These are phyloP conservation scores for Aphodius sticticus DNA, from an alignment of 2,888 invertebrate species.

Conservation along the genomic window DNA sequence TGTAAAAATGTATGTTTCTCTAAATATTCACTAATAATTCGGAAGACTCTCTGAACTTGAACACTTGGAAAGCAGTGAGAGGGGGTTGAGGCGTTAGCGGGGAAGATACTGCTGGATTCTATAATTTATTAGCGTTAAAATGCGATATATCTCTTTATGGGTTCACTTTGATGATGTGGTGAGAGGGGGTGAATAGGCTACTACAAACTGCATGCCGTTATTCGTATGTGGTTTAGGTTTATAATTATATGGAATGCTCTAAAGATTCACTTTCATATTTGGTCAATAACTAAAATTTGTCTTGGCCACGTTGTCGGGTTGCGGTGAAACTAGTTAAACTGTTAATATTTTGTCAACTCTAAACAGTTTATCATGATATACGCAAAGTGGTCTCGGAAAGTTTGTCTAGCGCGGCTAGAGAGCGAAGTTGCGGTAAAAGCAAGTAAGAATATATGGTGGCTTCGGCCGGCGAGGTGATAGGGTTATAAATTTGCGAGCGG, in stretches of 20 bases:
- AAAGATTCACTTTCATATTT: not conserved
- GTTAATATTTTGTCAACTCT: not conserved
- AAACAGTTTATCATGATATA: not conserved
- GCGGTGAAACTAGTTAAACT: not conserved
- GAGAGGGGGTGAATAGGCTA: not conserved
- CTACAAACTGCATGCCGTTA: not conserved
- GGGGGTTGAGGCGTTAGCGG: not conserved
- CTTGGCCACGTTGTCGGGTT: not conserved
- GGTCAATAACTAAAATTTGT: not conserved
- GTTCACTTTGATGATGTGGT: not conserved
- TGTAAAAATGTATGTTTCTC: no score
- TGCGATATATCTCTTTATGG: not conserved
- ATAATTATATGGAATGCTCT: not conserved
- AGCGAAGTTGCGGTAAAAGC: not conserved
- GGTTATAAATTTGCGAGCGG: not conserved
- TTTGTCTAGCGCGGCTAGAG: not conserved
- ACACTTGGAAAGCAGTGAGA: not conserved
- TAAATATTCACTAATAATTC: no score
- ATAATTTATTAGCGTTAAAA: not conserved
- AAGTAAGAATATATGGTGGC: not conserved
- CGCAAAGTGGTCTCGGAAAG: slow-evolving; percentile 4
- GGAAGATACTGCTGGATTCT: not conserved
- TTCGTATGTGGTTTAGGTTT: not conserved
- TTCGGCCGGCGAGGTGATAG: not conserved
- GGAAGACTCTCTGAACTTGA: no score